Conservation (phyloP, 1,140 invertebrate genomes). For the Tetramorium parvispinum region DNA sequence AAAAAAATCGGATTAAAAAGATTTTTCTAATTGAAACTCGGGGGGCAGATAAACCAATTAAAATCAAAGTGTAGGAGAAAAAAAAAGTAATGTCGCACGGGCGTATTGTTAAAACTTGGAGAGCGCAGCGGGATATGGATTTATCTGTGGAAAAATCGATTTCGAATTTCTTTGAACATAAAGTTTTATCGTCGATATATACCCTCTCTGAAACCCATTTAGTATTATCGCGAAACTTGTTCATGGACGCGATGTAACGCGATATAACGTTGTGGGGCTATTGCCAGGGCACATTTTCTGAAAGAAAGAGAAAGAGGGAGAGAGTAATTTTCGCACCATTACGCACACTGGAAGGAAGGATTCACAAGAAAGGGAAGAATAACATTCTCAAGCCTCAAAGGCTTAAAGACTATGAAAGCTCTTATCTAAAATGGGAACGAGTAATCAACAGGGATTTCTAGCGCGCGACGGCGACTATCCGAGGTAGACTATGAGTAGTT, state of each 20-base stretch:
- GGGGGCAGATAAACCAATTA: too few species aligned
- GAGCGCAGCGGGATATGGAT: not conserved
- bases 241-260: not conserved
- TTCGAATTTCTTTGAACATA: not conserved
- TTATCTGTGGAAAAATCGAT: constrained; percentile 5
- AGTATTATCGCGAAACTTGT: not conserved
- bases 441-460: not conserved
- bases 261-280: not conserved
- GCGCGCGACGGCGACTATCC: not conserved
- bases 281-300: not conserved
- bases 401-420: not conserved
- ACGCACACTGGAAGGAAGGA: not conserved
- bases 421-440: not conserved
- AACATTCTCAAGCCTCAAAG: not conserved
- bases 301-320: not conserved
- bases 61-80: not conserved
- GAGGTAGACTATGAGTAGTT: not conserved
- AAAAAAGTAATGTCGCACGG: not conserved
- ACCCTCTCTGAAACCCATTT: not conserved
- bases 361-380: not conserved
- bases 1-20: not conserved
- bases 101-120: not conserved
- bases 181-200: constrained; percentile 14
- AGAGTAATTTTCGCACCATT: constrained; percentile 13
- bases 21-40: not conserved